Conservation (phyloP, 30 jellyfish, hydroid and myxozoan genomes). For the Aurelia aurita region DNA sequence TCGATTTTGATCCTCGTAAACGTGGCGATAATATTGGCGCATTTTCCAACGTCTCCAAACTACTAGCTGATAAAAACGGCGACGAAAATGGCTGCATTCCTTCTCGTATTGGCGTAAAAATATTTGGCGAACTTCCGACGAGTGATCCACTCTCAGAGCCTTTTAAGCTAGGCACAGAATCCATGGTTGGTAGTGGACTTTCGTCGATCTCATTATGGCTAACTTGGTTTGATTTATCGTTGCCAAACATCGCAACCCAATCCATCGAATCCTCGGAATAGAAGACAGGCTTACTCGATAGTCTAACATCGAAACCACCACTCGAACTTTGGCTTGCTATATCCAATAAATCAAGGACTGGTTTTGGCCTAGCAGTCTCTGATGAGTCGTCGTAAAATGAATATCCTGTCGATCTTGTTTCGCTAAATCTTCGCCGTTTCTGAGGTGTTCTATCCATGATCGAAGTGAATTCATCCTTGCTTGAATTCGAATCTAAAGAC, state of each 20-base stretch:
- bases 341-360: slow-evolving; percentile 17
- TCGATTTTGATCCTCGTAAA: slow-evolving; percentile 22
- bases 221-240: not conserved
- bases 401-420: not conserved
- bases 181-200: slow-evolving; percentile 34
- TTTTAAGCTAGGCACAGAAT: slow-evolving; percentile 29
- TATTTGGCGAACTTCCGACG: slow-evolving; percentile 7
- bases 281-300: slow-evolving; percentile 18
- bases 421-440: slow-evolving; percentile 2
- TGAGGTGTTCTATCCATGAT: not conserved
- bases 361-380: slow-evolving; percentile 11
- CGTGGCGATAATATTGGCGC: slow-evolving; percentile 93
- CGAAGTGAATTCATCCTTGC: slow-evolving; percentile 14
- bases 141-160: slow-evolving; percentile 28
- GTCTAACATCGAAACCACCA: slow-evolving; percentile 15
- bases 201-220: not conserved
- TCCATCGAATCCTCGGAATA: slow-evolving; percentile 79
- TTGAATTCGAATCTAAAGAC: not conserved
- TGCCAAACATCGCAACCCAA: slow-evolving; percentile 73
- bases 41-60: slow-evolving; percentile 81
- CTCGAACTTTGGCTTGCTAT: slow-evolving; percentile 9
- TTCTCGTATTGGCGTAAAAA: slow-evolving; percentile 33
- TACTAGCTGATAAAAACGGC: slow-evolving; percentile 87
- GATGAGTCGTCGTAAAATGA: not conserved
- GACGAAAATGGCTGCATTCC: slow-evolving; percentile 55